Conservation (phyloP, 2,797 vertebrate genomes). For the Halcyon chelicuti region DNA sequence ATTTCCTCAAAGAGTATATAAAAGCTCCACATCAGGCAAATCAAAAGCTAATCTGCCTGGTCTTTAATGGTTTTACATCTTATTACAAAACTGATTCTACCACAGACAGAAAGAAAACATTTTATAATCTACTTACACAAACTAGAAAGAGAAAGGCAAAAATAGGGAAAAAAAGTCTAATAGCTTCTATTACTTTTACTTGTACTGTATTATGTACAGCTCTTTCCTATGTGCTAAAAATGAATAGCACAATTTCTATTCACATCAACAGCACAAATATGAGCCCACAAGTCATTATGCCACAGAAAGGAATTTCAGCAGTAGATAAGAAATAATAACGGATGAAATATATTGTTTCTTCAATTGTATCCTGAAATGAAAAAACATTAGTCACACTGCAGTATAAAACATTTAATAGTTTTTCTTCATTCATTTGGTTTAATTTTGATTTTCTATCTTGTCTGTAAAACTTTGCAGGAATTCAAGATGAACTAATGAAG, state of each 20-base stretch:
- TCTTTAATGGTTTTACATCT: not conserved
- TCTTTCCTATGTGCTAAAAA: not conserved
- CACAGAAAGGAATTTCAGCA: not conserved
- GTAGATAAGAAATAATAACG: not conserved
- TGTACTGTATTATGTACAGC: not conserved
- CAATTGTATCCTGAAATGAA: not conserved
- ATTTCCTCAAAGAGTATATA: not conserved
- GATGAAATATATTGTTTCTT: not conserved
- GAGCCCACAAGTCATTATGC: not conserved
- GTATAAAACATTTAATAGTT: not conserved
- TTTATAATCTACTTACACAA: not conserved
- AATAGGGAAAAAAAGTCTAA: not conserved
- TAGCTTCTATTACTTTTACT: not conserved
- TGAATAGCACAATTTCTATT: not conserved
- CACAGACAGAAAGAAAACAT: not conserved
- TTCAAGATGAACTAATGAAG: not conserved
- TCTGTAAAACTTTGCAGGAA: not conserved
- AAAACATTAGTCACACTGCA: not conserved
- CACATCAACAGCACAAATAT: not conserved
- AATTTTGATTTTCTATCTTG: not conserved
- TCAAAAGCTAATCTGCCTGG: not conserved
- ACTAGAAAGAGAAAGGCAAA: not conserved
- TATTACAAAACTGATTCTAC: not conserved
- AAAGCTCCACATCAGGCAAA: not conserved
- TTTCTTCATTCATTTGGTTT: not conserved